phyloP scores from a whole-genome alignment of 2,113 vertebrate species.

The Ariopsis seemanni region DNA sequence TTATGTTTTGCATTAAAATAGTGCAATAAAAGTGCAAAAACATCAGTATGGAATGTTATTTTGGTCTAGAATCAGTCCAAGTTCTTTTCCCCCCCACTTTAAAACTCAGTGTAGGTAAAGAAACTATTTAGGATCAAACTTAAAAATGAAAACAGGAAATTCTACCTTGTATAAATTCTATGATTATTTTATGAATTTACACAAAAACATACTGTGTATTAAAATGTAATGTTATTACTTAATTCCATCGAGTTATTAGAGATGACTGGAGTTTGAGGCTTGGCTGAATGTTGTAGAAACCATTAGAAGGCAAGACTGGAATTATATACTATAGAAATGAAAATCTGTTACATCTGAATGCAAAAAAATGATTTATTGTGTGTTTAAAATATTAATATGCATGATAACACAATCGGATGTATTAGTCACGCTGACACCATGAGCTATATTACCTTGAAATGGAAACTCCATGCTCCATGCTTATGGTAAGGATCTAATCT shows the following conservation, averaged over 20 bases:
- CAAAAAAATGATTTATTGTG: background rate
- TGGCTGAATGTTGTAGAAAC: background rate
- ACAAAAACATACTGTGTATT: background rate
- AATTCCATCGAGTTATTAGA: background rate
- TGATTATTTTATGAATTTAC: background rate
- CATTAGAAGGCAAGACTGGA: background rate
- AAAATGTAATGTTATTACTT: background rate
- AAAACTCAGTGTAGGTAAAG: background rate
- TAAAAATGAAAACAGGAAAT: background rate
- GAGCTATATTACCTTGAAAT: slow-evolving; percentile 38
- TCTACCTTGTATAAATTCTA: background rate
- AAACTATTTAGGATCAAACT: background rate
- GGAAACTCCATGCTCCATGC: slow-evolving; percentile 30
- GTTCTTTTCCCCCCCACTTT: background rate
- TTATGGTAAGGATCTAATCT: slow-evolving; percentile 25
- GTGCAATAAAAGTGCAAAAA: background rate
- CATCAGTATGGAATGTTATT: background rate
- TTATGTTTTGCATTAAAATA: background rate
- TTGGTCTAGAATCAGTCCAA: background rate
- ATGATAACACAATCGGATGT: slow-evolving; percentile 9
- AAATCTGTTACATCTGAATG: background rate
- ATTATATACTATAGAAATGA: background rate
- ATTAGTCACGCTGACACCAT: background rate
- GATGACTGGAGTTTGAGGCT: background rate
- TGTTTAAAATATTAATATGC: slow-evolving; percentile 25